These are phyloP conservation scores for Mormyrus hasselquistii DNA, from an alignment of 2,797 vertebrate genomes.

Conservation along the genomic window DNA sequence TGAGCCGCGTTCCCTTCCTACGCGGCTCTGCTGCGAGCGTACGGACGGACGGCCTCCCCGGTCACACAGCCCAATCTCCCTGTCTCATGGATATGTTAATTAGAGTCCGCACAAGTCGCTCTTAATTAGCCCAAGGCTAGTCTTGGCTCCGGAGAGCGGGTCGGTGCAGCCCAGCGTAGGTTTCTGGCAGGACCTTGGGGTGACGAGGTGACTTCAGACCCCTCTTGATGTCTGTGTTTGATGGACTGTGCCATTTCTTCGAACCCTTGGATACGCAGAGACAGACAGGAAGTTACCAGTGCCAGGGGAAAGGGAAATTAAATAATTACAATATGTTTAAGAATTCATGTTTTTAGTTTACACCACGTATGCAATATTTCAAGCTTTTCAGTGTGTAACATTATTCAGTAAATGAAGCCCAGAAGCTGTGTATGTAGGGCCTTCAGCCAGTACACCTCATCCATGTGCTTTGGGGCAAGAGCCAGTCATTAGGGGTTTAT, in stretches of 20 bases:
- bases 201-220: neutral
- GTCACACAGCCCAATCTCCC: conserved; percentile 23
- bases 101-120: conserved; percentile 62
- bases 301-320: neutral
- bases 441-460: neutral
- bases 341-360: neutral
- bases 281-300: neutral
- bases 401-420: neutral
- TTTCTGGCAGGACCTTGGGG: conserved; percentile 28
- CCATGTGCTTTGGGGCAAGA: neutral
- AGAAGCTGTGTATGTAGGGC: neutral
- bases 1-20: conserved; percentile 21
- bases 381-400: neutral
- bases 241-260: neutral
- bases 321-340: neutral
- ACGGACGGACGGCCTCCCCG: conserved; percentile 52
- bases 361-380: neutral
- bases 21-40: conserved; percentile 23
- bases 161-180: conserved; percentile 3
- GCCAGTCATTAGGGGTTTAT: neutral
- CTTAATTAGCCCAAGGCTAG: conserved; percentile 61
- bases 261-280: neutral
- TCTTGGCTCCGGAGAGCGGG: conserved; percentile 46
- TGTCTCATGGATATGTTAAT: conserved; percentile 70
- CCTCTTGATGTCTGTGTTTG: neutral